Evolutionary conservation across 2,888 invertebrate species (phyloP), one percentile per base, ranked within the genome.

Genomic region (Caenorhabditis afra): DNA sequence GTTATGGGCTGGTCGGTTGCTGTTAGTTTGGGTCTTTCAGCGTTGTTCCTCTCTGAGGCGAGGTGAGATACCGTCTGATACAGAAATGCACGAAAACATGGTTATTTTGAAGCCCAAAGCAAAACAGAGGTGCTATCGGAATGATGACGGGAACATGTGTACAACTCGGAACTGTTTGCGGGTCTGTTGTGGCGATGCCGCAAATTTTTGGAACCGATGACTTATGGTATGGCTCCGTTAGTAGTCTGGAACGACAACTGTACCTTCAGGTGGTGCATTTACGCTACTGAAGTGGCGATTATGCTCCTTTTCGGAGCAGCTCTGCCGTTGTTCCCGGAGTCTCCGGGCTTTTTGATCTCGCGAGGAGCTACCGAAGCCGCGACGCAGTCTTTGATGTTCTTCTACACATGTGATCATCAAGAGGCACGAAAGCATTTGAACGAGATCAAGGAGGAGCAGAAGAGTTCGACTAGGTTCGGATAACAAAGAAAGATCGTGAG

Each of bases 131-230:
- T 45, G 71, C 80, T 12, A 81, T 88, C 35, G 82, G 86, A 49
- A 88, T 88, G 88, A 83, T 86, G 47, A 88, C 86, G 8, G 88
- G 88, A 41, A 79, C 82, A 8, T 75, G 82, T 65, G 85, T 88
- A 16, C 88, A 88, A 74, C 18, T 85, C 8, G 84, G 88, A 44
- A 81, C 84, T 11, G 84, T 87, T 12, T 47, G 74, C 52, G 87
- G 86, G 41, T 86, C 88, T 20, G 74, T 87, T 16, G 50, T 88
- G 12, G 87, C 85, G 1, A 86, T 88, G 85, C 88, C 87, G 16
- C 78, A 81, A 20, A 76, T 88, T 14, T 80, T 87, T 22, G 87
- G 88, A 76, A 84, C 81, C 16, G 55, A 53, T 10, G 59, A 76
- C 16, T 47, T 66, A 3, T 88, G 87, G 88, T 87, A 59, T 22